Conservation (phyloP, 1,140 invertebrate species). For the Plectrocnemia conspersa region DNA sequence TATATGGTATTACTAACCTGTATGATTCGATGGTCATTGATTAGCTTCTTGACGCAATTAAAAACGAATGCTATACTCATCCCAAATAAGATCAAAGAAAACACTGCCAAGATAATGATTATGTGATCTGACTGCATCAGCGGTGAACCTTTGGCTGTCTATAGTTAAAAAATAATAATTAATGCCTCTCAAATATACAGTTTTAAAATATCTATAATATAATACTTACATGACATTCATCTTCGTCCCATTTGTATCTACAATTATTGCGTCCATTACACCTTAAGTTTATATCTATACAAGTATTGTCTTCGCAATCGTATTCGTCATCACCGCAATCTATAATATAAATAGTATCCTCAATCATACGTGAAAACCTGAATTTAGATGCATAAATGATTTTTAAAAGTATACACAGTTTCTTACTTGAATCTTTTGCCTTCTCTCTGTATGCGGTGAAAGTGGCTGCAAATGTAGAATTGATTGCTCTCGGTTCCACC, state of each 20-base stretch:
- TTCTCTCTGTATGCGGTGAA: slow-evolving; percentile 70
- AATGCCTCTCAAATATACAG: no score
- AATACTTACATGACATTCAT: slow-evolving; percentile 62
- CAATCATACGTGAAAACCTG: not conserved
- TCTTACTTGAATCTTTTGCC: slow-evolving; percentile 39
- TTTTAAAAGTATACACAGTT: not conserved
- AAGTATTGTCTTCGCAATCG: slow-evolving; percentile 81
- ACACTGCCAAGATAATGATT: slow-evolving; percentile 84
- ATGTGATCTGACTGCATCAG: slow-evolving; percentile 61
- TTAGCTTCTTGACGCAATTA: slow-evolving; percentile 78
- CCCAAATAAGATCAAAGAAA: slow-evolving; percentile 77
- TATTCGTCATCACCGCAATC: slow-evolving; percentile 60
- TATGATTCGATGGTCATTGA: slow-evolving; percentile 78
- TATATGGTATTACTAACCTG: no score
- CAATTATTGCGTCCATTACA: slow-evolving; percentile 77
- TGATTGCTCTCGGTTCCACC: slow-evolving; percentile 58
- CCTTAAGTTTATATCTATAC: slow-evolving; percentile 64
- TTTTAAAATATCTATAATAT: no score
- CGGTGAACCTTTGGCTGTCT: slow-evolving; percentile 50
- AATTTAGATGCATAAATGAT: not conserved
- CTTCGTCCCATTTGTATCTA: slow-evolving; percentile 78
- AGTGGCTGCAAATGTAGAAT: slow-evolving; percentile 64
- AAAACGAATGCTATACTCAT: slow-evolving; percentile 83
- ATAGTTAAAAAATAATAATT: slow-evolving; percentile 40
- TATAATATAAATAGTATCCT: slow-evolving; percentile 27